Percentiles rank a stretch among this genome's conserved stretches.
These are phyloP conservation scores for Thaumetopoea pityocampa DNA, from an alignment of 1,140 invertebrate species.

Conservation along the genomic window DNA sequence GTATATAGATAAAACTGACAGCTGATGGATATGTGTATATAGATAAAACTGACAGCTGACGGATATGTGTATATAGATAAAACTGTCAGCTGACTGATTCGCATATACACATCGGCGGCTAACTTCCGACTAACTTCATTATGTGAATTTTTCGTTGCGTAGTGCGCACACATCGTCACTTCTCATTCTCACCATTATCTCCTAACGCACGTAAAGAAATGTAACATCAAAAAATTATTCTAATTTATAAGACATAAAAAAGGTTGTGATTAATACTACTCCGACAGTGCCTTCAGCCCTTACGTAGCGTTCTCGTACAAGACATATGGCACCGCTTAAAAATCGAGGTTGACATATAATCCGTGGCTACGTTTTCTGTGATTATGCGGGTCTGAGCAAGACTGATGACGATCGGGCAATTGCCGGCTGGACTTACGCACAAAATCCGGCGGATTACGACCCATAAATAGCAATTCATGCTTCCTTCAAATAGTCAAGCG, in stretches of 20 bases:
- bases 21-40: no score
- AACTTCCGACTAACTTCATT: no score
- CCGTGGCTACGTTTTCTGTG: slow-evolving; percentile 53
- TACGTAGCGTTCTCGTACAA: slow-evolving; percentile 23
- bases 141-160: no score
- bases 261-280: slow-evolving; percentile 8
- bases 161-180: no score
- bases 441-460: slow-evolving; percentile 44
- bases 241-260: slow-evolving; percentile 11
- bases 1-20: no score
- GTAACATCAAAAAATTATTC: slow-evolving; percentile 17
- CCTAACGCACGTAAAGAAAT: no score
- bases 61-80: no score
- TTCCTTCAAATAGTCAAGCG: slow-evolving; percentile 22
- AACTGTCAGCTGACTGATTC: no score
- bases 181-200: no score
- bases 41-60: no score
- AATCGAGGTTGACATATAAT: slow-evolving; percentile 52
- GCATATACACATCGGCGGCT: no score
- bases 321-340: slow-evolving; percentile 43
- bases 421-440: slow-evolving; percentile 26
- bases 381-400: slow-evolving; percentile 66
- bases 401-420: slow-evolving; percentile 54
- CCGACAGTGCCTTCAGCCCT: slow-evolving; percentile 11
- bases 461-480: slow-evolving; percentile 56